Evolutionary conservation across 1,140 invertebrate genomes (phyloP), one percentile per base, ranked within the genome.

Genomic region (Saxidomus purpurata): DNA sequence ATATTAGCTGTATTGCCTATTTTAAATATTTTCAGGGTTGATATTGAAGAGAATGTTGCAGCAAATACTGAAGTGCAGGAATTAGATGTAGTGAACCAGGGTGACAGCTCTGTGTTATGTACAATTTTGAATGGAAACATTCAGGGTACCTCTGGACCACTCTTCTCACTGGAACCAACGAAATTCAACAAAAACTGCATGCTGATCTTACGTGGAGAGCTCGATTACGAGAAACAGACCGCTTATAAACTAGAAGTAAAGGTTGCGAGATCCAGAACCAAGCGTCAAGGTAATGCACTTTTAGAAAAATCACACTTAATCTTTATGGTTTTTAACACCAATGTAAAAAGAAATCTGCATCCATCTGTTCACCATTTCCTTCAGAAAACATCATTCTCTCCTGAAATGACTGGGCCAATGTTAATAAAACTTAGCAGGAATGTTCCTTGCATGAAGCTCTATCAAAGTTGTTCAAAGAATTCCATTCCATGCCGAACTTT

Each of bases 11-110:
- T n/a, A n/a, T n/a, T n/a, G n/a, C n/a, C n/a, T n/a, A n/a, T n/a
- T n/a, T n/a, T n/a, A n/a, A n/a, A n/a, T n/a, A n/a, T 36, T 88
- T 89, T 69, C 67, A 89, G 87, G 22, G n/a, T n/a, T n/a, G n/a
- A n/a, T n/a, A n/a, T n/a, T n/a, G n/a, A n/a, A 22, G 87, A 89
- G 40, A 89, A 89, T 40, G 11, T 3, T 15, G 17, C 13, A n/a
- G 40, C n/a, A 28, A 40, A 71, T 47, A 31, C 28, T 28, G 36
- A 28, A 40, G 19, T 89, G 25, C n/a, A 76, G 69, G 34, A 9
- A 34, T n/a, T 89, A 0, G 69, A 89, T 77, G 87, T 89, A 15
- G 87, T 76, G 2, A 89, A 89, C 49, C 87, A 89, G 67, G 43
- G 15, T 6, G 28, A 76, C 22, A 22, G 49, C 6, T 31, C 71